Conservation (phyloP, 2,113 vertebrate genomes). For the Muscicapa adusta region DNA sequence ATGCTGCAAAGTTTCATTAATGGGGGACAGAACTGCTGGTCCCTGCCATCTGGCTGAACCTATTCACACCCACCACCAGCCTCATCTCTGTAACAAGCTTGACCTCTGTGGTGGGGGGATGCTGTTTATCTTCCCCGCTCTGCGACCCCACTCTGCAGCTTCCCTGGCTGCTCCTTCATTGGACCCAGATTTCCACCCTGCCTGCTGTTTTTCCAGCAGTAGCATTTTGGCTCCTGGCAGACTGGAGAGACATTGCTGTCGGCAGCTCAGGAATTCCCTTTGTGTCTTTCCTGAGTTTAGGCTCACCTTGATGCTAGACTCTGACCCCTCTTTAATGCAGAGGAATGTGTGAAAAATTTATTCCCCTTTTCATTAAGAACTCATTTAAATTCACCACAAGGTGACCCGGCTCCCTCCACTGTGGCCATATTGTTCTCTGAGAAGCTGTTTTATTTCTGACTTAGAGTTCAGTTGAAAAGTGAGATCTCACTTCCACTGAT, state of each 20-base stretch:
- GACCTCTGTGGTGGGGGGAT: not conserved
- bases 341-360: conserved; percentile 69
- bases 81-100: conserved; percentile 7
- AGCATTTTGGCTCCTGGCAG: conserved; percentile 61
- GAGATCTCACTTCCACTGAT: not conserved
- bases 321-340: conserved; percentile 59
- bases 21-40: not conserved
- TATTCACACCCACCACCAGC: not conserved
- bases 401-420: not conserved
- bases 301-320: conserved; percentile 63
- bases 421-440: not conserved
- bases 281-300: conserved; percentile 51
- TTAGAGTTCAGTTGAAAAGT: conserved; percentile 4
- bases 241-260: conserved; percentile 45
- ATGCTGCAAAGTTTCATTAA: not conserved
- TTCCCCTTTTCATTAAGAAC: conserved; percentile 63
- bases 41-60: not conserved
- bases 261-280: conserved; percentile 60
- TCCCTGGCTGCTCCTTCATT: conserved; percentile 34
- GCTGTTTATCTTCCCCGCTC: conserved; percentile 46
- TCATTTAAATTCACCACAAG: conserved; percentile 59
- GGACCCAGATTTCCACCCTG: conserved; percentile 53
- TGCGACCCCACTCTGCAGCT: not conserved
- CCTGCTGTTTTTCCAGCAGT: conserved; percentile 61
- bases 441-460: conserved; percentile 16